These are phyloP conservation scores for Stenurella melanura DNA, from an alignment of 2,888 invertebrate species.

Conservation along the genomic window DNA sequence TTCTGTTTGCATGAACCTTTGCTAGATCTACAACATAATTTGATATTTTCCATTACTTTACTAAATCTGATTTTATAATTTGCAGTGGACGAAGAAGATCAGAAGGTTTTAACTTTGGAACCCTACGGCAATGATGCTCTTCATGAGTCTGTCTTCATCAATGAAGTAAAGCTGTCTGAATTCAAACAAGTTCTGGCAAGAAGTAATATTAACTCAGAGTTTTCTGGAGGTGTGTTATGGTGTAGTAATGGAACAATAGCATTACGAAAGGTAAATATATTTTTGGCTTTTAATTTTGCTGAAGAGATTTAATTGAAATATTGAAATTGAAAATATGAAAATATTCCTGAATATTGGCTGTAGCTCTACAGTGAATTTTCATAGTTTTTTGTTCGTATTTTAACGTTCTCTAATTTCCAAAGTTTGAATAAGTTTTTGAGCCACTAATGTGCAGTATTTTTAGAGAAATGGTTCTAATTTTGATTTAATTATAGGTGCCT, in stretches of 20 bases:
- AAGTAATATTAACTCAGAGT: slow-evolving; percentile 88
- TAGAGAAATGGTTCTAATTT: no score
- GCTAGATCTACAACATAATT: neutral
- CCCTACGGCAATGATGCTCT: slow-evolving; percentile 77
- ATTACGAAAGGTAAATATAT: slow-evolving; percentile 81
- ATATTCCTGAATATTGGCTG: no score
- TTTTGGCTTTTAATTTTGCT: neutral
- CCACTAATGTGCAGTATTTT: no score
- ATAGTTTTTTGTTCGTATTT: no score
- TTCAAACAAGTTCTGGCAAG: slow-evolving; percentile 88
- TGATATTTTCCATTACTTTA: neutral
- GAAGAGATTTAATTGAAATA: neutral
- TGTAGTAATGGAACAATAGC: slow-evolving; percentile 95
- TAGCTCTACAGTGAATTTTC: no score
- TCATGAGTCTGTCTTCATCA: slow-evolving; percentile 92
- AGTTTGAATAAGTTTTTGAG: no score
- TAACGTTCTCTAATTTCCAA: no score
- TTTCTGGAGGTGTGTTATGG: slow-evolving; percentile 93
- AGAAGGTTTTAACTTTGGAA: slow-evolving; percentile 82
- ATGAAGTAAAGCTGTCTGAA: slow-evolving; percentile 94
- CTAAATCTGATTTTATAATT: slow-evolving; percentile 31
- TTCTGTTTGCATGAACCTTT: no score
- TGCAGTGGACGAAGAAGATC: slow-evolving; percentile 74
- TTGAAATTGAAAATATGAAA: neutral
- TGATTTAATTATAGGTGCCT: no score